Conservation (phyloP, 2,888 invertebrate species). For the Conomelus anceps region DNA sequence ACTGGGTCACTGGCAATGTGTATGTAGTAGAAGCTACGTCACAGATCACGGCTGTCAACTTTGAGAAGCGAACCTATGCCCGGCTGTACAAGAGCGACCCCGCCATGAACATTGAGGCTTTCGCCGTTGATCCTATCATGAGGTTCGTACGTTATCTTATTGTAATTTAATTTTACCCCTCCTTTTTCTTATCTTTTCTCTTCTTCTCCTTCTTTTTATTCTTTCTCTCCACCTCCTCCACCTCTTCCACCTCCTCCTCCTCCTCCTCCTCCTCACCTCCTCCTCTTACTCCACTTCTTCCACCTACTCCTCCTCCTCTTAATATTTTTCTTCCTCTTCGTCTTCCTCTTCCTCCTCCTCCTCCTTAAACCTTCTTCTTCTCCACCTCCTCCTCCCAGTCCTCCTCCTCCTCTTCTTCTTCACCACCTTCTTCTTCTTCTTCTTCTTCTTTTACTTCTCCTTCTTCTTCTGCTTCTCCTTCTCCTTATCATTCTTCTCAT, state of each 20-base stretch:
- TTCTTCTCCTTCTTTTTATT: not conserved
- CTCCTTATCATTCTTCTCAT: too few relatives aligned
- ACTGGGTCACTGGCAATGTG: constrained; percentile 67
- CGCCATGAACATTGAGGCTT: constrained; percentile 48
- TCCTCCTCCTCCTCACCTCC: too few relatives aligned
- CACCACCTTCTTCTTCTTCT: too few relatives aligned
- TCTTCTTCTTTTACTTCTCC: too few relatives aligned
- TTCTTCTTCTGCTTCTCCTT: too few relatives aligned
- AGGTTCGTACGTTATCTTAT: constrained; percentile 34
- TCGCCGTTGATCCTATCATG: constrained; percentile 54
- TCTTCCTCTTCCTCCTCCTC: too few relatives aligned
- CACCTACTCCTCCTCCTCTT: not conserved
- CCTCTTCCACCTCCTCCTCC: too few relatives aligned
- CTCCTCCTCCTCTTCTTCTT: too few relatives aligned
- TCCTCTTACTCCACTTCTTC: not conserved
- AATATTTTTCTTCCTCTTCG: too few relatives aligned
- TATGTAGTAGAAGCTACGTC: constrained; percentile 52
- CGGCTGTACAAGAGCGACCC: constrained; percentile 48
- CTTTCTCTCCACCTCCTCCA: too few relatives aligned
- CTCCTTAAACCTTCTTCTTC: too few relatives aligned
- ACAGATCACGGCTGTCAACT: constrained; percentile 46
- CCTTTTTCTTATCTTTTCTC: not conserved
- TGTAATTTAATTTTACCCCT: constrained; percentile 44
- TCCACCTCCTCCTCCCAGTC: too few relatives aligned
- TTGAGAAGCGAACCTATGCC: constrained; percentile 50